Base-by-base conservation (phyloP, 2,113 vertebrate species). In the Sceloporus undulatus region DNA sequence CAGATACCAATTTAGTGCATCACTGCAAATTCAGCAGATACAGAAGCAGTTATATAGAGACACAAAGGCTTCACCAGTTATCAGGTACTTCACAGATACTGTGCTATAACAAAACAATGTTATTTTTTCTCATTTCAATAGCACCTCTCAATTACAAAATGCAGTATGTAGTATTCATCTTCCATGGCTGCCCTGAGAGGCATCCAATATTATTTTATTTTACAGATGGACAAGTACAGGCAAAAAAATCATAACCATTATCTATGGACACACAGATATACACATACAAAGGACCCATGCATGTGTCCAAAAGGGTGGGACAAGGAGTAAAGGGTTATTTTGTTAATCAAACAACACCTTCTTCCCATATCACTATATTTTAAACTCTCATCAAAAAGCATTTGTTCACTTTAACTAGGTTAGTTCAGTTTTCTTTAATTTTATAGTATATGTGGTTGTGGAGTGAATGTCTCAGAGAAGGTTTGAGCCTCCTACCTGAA, bases 1-100 rank as follows among this genome's bases (percentile, higher is more conserved):
- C n/a, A 78, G 81, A 78, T 84, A 84, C 25, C 73, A 84, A 84
- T 88, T 84, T 78, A 84, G 87, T 84, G 87, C 80, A 83, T 83
- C 87, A 13, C 78, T 83, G 87, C 73, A 83, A 88, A 68, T 83
- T 66, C 73, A 76, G 40, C 13, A 68, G 87, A 56, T 59, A 68
- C 59, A 40, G 59, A 66, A n/a, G 54, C 62, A 68, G 78, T 65
- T 73, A 80, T 59, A 40, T 48, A 62, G 78, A 80, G 8, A 42
- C 48, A 87, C 78, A 88, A 88, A 88, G 59, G 65, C 59, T 76
- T 21, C 13, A 29, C 38, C 40, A 54, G 59, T 9, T 54, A 40
- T n/a, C 86, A 75, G 38, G 29, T 54, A 52, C n/a, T 19, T 48
- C 48, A 27, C 19, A 54, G 87, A 83, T 77, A 38, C 8, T 82